Percentiles rank a stretch among this genome's conserved stretches.
Evolutionary conservation across 2,797 vertebrate species (phyloP).

Genomic region (Pampus argenteus): DNA sequence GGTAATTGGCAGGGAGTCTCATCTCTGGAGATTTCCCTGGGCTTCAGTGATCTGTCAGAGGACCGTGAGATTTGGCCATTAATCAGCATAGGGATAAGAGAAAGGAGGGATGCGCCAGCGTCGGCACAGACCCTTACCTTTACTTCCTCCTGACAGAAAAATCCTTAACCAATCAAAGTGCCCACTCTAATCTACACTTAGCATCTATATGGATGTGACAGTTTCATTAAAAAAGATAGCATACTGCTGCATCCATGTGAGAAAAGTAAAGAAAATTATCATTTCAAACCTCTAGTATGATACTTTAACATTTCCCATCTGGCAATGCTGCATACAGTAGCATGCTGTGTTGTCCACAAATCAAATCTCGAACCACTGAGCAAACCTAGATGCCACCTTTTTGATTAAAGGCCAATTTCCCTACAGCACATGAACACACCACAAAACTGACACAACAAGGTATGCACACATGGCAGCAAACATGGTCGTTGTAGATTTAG

Average conservation of each 20-base stretch:
- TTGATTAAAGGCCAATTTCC: background rate
- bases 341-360: background rate
- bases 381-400: background rate
- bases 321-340: too few relatives aligned
- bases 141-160: conserved; percentile 79
- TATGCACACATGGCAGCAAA: background rate
- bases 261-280: too few relatives aligned
- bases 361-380: background rate
- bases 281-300: too few relatives aligned
- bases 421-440: background rate
- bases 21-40: conserved; percentile 82
- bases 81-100: conserved; percentile 80
- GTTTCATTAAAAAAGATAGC: too few relatives aligned
- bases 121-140: conserved; percentile 72
- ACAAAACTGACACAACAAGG: background rate
- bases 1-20: conserved; percentile 82
- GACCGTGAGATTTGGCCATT: conserved; percentile 77
- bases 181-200: conserved; percentile 70
- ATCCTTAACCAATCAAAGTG: conserved; percentile 84
- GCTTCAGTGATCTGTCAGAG: conserved; percentile 77
- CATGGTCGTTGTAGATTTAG: too few relatives aligned
- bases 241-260: too few relatives aligned
- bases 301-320: too few relatives aligned
- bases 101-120: conserved; percentile 71
- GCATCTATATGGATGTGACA: conserved; percentile 52